Base-by-base conservation (phyloP, 2,113 vertebrate genomes). In the Corydoras maculifer region DNA sequence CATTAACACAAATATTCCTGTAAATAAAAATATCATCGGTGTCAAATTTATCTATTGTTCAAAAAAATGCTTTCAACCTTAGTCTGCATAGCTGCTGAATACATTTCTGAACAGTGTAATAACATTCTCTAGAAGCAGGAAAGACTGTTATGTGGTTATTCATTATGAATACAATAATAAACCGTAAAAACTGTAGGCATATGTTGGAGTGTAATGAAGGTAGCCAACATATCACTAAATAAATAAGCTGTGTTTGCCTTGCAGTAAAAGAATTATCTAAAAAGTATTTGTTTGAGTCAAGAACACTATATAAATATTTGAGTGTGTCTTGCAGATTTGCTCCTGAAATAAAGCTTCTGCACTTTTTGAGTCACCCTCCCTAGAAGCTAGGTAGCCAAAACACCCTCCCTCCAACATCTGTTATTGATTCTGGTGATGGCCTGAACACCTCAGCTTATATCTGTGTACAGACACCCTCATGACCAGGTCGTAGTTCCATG, bases 371-470 rank as follows among this genome's bases (percentile, higher is more conserved):
- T 43, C 35, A 5, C 35, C 35, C 35, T 8, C 35, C 35, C 4
- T 43, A 43, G 7, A 43, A 43, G 7, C 4, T 2, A 43, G 4
- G 4, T 43, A 43, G 35, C 35, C 35, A 43, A 43, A 43, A 43
- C 35, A 43, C 35, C 4, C 35, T 43, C 55, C 57, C 51, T 77
- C 58, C 59, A 43, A 78, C 72, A 78, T 78, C 76, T 78, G 76
- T 49, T 63, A 68, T 71, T 75, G 76, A 78, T 78, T 78, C 74
- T 62, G 60, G 54, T 14, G 14, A 74, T 53, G 68, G 43, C 72
- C 69, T n/a, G 54, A 58, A 75, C 62, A 72, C 68, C 68, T 70
- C 63, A 3, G 43, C 53, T 67, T 74, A 59, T 67, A 70, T 67
- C 68, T 78, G 63, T 74, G 63, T 70, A 68, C 31, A 68, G 65